These are phyloP conservation scores for Syritta pipiens DNA, from an alignment of 2,888 invertebrate species.

Conservation along the genomic window DNA sequence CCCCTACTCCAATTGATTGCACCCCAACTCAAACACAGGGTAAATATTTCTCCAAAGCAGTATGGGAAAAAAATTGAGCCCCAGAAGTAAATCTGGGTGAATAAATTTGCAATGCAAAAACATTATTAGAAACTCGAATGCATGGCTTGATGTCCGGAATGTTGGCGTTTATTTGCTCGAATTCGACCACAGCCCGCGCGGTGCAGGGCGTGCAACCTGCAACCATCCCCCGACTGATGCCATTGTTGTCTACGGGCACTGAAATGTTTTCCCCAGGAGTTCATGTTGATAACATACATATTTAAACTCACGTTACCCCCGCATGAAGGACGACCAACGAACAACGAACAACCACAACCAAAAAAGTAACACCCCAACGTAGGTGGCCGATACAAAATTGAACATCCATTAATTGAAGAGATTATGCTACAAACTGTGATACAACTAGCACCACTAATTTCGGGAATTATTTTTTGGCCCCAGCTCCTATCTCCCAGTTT, in stretches of 20 bases:
- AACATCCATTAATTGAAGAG: conserved; percentile 65
- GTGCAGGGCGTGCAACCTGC: neutral
- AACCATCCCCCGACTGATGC: conserved; percentile 1
- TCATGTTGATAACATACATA: conserved; percentile 60
- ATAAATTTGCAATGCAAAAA: conserved; percentile 57
- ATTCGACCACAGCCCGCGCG: conserved; percentile 10
- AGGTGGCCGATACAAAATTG: conserved; percentile 29
- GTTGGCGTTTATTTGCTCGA: conserved; percentile 46
- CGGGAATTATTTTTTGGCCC: conserved; percentile 38
- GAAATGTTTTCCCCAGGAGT: conserved; percentile 22
- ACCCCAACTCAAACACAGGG: neutral
- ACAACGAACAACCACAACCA: neutral
- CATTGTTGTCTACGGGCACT: conserved; percentile 2
- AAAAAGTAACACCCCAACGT: neutral
- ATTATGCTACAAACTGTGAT: conserved; percentile 62
- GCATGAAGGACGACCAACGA: conserved; percentile 11
- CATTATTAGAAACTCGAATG: conserved; percentile 39
- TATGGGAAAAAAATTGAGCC: conserved; percentile 3
- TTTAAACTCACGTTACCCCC: conserved; percentile 43
- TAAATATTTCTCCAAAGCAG: too few relatives aligned
- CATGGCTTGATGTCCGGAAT: conserved; percentile 34
- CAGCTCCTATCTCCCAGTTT: neutral
- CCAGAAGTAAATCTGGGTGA: conserved; percentile 35
- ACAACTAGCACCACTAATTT: conserved; percentile 51
- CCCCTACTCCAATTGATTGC: conserved; percentile 15